A percentile compares a stretch with the other conserved stretches of the same genome.
Evolutionary conservation across 2,113 vertebrate genomes (phyloP).

Genomic region (Ceratotherium simum): DNA sequence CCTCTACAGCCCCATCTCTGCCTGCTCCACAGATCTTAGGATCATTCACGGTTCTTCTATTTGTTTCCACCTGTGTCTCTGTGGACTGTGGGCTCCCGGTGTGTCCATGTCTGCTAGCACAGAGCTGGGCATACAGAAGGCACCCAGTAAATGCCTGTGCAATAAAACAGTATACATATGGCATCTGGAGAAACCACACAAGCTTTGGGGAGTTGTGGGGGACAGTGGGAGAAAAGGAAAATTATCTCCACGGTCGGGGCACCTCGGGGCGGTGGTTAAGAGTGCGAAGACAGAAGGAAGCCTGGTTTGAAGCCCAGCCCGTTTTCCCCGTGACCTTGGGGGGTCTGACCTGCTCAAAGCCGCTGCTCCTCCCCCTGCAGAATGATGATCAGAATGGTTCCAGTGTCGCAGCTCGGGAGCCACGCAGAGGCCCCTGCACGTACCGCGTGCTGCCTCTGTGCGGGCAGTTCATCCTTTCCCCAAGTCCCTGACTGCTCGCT

Average conservation of each 20-base stretch:
- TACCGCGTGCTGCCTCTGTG: neutral
- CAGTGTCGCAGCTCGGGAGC: too few relatives aligned
- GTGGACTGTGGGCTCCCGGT: too few relatives aligned
- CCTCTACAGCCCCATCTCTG: neutral
- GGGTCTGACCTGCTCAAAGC: neutral
- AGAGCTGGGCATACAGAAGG: accelerated
- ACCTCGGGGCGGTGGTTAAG: accelerated
- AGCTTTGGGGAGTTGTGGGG: neutral
- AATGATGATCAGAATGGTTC: neutral
- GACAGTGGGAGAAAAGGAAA: neutral
- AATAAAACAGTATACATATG: accelerated
- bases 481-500: too few relatives aligned
- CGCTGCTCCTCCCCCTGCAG: neutral
- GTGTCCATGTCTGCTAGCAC: neutral
- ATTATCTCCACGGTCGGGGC: accelerated
- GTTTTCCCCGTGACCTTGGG: too few relatives aligned
- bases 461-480: neutral
- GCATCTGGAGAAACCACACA: neutral
- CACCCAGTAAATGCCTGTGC: neutral
- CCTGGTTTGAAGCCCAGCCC: too few relatives aligned
- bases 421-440: neutral
- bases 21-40: neutral
- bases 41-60: accelerated
- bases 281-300: neutral
- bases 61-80: accelerated